These are phyloP conservation scores for Phasianus colchicus DNA, from an alignment of 2,113 vertebrate species.

Conservation along the genomic window DNA sequence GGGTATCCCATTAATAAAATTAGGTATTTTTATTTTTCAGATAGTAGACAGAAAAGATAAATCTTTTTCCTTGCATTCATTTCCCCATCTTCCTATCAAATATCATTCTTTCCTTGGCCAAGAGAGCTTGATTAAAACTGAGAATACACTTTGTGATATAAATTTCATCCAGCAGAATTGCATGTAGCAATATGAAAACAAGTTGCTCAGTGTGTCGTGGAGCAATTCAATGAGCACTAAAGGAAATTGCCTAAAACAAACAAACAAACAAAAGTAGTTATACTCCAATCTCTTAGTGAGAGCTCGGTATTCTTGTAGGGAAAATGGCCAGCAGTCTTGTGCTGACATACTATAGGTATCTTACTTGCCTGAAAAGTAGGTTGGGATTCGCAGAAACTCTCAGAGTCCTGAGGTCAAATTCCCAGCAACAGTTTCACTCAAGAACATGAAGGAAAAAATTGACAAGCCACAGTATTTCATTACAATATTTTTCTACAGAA, in stretches of 20 bases:
- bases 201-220: constrained; percentile 28
- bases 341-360: background rate
- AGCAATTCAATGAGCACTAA: constrained; percentile 25
- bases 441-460: background rate
- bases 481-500: background rate
- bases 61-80: background rate
- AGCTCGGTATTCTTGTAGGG: constrained; percentile 13
- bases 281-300: background rate
- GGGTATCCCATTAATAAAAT: background rate
- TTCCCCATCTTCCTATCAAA: background rate
- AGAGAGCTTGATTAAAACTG: constrained; percentile 18
- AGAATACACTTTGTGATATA: background rate
- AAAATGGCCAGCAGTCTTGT: background rate
- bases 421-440: background rate
- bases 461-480: background rate
- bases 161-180: constrained; percentile 14
- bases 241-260: constrained; percentile 49
- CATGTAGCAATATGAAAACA: constrained; percentile 33
- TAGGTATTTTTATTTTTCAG: background rate
- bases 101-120: constrained; percentile 6
- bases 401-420: background rate
- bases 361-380: background rate
- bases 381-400: background rate
- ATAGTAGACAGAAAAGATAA: constrained; percentile 35
- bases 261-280: constrained; percentile 41